Conservation (phyloP, 2,888 invertebrate species). For the Diaprepes abbreviatus region DNA sequence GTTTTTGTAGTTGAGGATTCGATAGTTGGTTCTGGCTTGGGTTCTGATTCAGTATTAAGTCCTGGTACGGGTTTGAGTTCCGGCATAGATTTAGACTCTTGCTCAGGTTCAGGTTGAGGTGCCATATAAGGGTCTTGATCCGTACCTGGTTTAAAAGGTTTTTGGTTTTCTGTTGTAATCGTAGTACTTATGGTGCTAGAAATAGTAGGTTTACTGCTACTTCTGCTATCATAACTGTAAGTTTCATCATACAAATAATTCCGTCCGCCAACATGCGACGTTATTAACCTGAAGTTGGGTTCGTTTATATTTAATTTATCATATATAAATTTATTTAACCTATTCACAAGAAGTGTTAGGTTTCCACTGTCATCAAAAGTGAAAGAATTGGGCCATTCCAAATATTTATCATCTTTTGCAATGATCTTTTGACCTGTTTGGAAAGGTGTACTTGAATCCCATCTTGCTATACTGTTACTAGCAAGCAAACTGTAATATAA, state of each 20-base stretch:
- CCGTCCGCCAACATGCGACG: conserved; percentile 73
- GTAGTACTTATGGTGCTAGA: conserved; percentile 27
- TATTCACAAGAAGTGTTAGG: conserved; percentile 78
- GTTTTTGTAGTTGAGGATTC: conserved; percentile 7
- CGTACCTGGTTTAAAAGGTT: conserved; percentile 35
- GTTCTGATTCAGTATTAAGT: conserved; percentile 36
- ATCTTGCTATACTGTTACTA: conserved; percentile 78
- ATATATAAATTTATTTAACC: conserved; percentile 76
- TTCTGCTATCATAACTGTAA: conserved; percentile 52
- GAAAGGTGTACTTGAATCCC: conserved; percentile 76
- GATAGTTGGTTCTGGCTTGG: conserved; percentile 33
- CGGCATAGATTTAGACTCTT: conserved; percentile 36
- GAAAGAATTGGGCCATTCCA: conserved; percentile 83
- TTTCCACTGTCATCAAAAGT: conserved; percentile 77
- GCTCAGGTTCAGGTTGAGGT: conserved; percentile 48
- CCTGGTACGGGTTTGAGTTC: conserved; percentile 41
- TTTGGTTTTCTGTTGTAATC: conserved; percentile 6
- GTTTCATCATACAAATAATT: conserved; percentile 74
- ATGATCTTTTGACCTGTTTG: conserved; percentile 75
- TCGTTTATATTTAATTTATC: conserved; percentile 72
- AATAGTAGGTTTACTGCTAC: conserved; percentile 11
- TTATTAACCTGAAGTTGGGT: conserved; percentile 78
- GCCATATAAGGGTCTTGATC: conserved; percentile 52
- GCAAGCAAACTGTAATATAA: conserved; percentile 80
- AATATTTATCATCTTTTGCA: conserved; percentile 73